These are phyloP conservation scores for Amphipyra tragopoginis DNA, from an alignment of 2,888 invertebrate species.

Conservation along the genomic window DNA sequence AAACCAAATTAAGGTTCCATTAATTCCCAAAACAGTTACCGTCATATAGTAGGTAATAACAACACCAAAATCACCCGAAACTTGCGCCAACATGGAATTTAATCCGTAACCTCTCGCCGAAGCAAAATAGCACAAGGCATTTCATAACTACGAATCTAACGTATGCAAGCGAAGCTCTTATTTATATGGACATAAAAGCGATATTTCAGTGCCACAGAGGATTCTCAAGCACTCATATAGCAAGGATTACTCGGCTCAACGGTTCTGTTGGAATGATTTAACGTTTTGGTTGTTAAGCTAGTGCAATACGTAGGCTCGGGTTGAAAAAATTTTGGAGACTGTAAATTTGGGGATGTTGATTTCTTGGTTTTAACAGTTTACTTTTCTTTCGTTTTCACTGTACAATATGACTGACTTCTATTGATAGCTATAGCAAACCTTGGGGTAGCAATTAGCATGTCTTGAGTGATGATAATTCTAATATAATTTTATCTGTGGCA, in stretches of 20 bases:
- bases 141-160: slow-evolving; percentile 72
- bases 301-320: slow-evolving; percentile 33
- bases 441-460: neutral
- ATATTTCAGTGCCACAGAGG: slow-evolving; percentile 47
- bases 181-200: slow-evolving; percentile 48
- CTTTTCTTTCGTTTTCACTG: neutral
- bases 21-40: slow-evolving; percentile 4
- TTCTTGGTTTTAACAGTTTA: neutral
- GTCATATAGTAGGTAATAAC: slow-evolving; percentile 1
- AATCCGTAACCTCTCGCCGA: slow-evolving; percentile 70
- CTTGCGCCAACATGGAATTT: slow-evolving; percentile 67
- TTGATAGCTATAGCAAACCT: neutral
- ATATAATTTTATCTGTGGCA: too few relatives aligned
- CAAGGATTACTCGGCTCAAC: slow-evolving; percentile 61
- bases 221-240: slow-evolving; percentile 55
- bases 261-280: slow-evolving; percentile 60
- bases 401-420: neutral
- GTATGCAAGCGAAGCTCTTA: slow-evolving; percentile 49
- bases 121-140: slow-evolving; percentile 72
- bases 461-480: too few relatives aligned
- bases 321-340: slow-evolving; percentile 5
- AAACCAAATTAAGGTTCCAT: neutral
- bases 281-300: slow-evolving; percentile 52
- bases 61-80: slow-evolving; percentile 43
- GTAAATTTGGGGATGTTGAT: neutral